Conservation (phyloP, 2,888 invertebrate genomes). For the Andrena praecox region DNA sequence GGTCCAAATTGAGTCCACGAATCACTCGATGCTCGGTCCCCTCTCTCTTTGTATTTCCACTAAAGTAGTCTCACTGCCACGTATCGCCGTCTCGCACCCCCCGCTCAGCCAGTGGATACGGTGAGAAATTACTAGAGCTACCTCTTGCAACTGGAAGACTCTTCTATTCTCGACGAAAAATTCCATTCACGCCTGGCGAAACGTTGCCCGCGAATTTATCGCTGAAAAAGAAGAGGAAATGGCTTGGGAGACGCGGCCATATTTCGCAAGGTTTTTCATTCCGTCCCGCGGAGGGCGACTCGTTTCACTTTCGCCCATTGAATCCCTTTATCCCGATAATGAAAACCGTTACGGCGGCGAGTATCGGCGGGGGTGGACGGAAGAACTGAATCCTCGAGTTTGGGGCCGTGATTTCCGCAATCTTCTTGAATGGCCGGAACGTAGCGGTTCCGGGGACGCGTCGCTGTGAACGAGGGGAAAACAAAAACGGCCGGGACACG, state of each 20-base stretch:
- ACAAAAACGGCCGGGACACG: constrained; percentile 5
- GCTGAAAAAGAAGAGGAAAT: background rate
- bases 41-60: too few species aligned
- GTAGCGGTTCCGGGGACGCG: background rate
- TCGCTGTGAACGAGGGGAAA: background rate
- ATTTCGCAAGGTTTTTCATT: background rate
- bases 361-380: background rate
- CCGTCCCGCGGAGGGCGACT: background rate
- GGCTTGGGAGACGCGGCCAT: background rate
- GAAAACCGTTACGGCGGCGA: background rate
- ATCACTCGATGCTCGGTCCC: constrained; percentile 4
- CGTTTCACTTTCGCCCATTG: constrained; percentile 10
- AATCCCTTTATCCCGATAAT: background rate
- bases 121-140: too few species aligned
- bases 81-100: too few species aligned
- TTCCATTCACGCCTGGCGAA: too few species aligned
- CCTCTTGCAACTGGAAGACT: too few species aligned
- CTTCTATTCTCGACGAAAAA: too few species aligned
- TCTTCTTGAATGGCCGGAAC: constrained; percentile 10
- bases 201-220: constrained; percentile 1
- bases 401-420: constrained; percentile 8
- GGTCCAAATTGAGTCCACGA: background rate
- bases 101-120: too few species aligned
- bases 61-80: background rate
- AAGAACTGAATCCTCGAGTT: constrained; percentile 10